Conservation (phyloP, 1,140 invertebrate species). For the Glossosoma conforme region DNA sequence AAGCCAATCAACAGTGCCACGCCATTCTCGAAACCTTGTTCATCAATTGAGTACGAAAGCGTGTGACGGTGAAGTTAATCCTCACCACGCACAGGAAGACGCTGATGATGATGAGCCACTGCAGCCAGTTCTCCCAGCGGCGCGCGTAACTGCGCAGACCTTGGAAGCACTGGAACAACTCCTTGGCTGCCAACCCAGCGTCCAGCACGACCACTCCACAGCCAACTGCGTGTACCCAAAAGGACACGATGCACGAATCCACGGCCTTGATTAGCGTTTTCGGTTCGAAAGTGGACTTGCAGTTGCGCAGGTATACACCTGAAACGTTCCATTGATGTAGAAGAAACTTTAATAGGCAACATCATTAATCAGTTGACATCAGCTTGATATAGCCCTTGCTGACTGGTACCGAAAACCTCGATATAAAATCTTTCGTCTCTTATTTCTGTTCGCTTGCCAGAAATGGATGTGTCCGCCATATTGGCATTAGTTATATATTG, state of each 20-base stretch:
- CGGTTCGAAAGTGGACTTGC: slow-evolving; percentile 25
- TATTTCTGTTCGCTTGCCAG: too few species aligned
- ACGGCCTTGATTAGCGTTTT: not conserved
- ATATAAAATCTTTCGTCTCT: too few species aligned
- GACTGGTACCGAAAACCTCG: too few species aligned
- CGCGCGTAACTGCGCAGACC: slow-evolving; percentile 64
- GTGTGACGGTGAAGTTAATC: too few species aligned
- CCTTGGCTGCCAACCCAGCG: slow-evolving; percentile 59
- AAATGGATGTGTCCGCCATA: too few species aligned
- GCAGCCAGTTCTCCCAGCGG: slow-evolving; percentile 80
- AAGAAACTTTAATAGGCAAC: too few species aligned
- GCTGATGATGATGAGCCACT: slow-evolving; percentile 68
- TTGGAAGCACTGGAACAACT: slow-evolving; percentile 64
- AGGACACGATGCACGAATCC: slow-evolving; percentile 42
- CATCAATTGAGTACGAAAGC: not conserved
- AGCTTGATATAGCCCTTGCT: too few species aligned
- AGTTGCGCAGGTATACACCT: slow-evolving; percentile 44
- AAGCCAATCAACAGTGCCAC: too few species aligned
- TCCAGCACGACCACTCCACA: slow-evolving; percentile 59
- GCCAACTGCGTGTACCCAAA: slow-evolving; percentile 50
- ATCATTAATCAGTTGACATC: too few species aligned
- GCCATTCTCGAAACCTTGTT: too few species aligned
- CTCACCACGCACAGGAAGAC: slow-evolving; percentile 58
- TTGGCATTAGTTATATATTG: too few species aligned
- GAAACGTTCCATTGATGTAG: not conserved